Percentiles rank a stretch among this genome's conserved stretches.
Conservation (phyloP, 2,113 vertebrate genomes). For the Riparia riparia region DNA sequence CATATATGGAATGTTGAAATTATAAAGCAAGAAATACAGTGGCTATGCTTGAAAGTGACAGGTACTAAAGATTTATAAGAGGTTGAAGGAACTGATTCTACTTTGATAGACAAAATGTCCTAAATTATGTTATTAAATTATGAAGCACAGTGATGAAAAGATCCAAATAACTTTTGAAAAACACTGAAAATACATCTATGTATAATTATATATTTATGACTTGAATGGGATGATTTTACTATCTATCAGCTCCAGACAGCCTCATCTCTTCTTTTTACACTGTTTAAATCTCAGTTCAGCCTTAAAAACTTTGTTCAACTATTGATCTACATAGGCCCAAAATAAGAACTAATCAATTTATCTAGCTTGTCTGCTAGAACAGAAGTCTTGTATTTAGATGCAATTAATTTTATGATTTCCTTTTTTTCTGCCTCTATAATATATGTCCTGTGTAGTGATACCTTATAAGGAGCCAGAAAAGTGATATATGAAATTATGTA, state of each 20-base stretch:
- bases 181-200: neutral
- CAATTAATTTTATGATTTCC: neutral
- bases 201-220: neutral
- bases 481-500: neutral
- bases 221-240: neutral
- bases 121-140: neutral
- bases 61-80: neutral
- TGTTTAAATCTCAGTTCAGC: neutral
- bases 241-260: neutral
- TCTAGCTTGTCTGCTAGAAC: neutral
- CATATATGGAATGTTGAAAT: neutral
- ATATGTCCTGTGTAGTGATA: neutral
- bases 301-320: neutral
- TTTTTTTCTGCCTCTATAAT: neutral
- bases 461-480: neutral
- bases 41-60: neutral
- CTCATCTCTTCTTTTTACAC: neutral
- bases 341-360: neutral
- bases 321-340: neutral
- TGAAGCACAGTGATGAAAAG: neutral
- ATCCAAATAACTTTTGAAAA: neutral
- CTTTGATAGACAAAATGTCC: neutral
- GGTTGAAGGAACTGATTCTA: neutral
- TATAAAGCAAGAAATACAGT: constrained; percentile 14
- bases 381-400: neutral